These are phyloP conservation scores for Serripes groenlandicus DNA, from an alignment of 2,888 invertebrate species.

Conservation along the genomic window DNA sequence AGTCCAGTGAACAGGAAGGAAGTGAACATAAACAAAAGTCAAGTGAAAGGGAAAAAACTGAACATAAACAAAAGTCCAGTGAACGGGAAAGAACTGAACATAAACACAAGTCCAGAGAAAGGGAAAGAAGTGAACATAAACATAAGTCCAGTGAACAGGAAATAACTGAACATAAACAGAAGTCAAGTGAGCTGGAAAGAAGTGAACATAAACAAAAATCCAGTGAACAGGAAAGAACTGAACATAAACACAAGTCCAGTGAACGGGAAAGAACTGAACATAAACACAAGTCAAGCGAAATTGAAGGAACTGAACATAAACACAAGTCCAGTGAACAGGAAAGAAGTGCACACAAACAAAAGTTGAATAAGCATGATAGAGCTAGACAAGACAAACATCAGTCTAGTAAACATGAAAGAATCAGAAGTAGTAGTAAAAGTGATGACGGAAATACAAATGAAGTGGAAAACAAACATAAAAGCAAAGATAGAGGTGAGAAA, in stretches of 20 bases:
- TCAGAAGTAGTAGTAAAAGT: not conserved
- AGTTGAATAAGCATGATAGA: not conserved
- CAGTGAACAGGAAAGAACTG: no score
- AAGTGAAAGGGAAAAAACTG: not conserved
- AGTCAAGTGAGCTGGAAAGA: no score
- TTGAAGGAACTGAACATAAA: no score
- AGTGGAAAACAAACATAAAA: not conserved
- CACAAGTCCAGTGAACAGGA: no score
- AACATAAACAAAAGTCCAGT: not conserved
- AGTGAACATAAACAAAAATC: no score
- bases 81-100: no score
- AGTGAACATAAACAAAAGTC: not conserved
- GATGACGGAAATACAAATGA: not conserved
- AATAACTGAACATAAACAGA: not conserved
- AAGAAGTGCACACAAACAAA: not conserved
- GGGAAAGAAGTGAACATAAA: not conserved
- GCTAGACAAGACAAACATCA: not conserved
- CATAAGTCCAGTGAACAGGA: not conserved
- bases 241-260: no score
- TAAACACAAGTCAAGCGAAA: no score
- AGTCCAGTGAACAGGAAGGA: not conserved
- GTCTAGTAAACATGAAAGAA: not conserved
- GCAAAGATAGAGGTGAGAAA: not conserved
- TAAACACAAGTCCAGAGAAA: no score
- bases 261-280: no score